Base-by-base conservation (phyloP, 2,888 invertebrate genomes). In the Lasioglossum zephyrum region DNA sequence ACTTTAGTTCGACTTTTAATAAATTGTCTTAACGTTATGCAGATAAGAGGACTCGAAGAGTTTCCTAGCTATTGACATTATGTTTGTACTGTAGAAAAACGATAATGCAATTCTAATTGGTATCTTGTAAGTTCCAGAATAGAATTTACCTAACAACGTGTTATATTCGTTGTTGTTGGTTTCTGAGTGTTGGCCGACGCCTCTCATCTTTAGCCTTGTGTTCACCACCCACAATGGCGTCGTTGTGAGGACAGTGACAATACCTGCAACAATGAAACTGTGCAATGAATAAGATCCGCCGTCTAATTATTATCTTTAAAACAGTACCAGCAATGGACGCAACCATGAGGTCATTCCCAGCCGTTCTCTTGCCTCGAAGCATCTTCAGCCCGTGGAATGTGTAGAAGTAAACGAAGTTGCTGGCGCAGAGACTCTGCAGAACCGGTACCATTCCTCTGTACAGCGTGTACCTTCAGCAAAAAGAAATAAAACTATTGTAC, bases 341-440 rank as follows among this genome's bases (percentile, higher is more conserved):
- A 88, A 98, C 96, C 81, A 97, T 93, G 60, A 98, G 96, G 95
- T 99, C 98, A 91, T 96, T 97, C 18, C 97, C 90, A 3, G 98
- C 97, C 70, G 96, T 96, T 90, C 94, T 92, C 49, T 95, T 95
- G 36, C 94, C 94, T 79, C 90, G 90, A 66, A 94, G 89, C 81
- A 92, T 96, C 93, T 98, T 97, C 66, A 99, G 96, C 31, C 97
- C 97, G 95, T 98, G 98, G 95, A 98, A 99, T 92, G 98, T 96
- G 95, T 99, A 99, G 94, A 99, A 99, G 95, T 99, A 99, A n/a
- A 99, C 97, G 95, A 99, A 99, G 95, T 98, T 98, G 74, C 98
- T 98, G 86, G 97, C 97, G 91, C 98, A 98, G 6, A 98, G 95
- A 87, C 98, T 98, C 91, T 98, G 97, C 73, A 99, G 96, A 8